These are phyloP conservation scores for Silvanus unidentatus DNA, from an alignment of 2,888 invertebrate genomes.

Conservation along the genomic window DNA sequence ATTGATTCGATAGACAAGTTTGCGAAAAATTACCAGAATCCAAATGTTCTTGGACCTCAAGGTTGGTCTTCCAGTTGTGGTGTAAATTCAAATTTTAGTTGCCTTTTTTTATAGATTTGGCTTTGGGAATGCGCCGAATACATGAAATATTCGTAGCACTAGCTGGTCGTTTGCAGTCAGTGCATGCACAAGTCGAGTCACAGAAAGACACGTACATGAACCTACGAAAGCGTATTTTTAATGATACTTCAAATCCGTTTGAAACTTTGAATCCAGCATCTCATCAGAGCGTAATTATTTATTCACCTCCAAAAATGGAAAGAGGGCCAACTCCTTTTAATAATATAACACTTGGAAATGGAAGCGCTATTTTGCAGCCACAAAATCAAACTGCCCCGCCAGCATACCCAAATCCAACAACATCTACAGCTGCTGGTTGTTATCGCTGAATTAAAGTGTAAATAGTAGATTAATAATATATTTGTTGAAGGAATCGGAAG, in stretches of 20 bases:
- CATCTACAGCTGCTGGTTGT: conserved; percentile 4
- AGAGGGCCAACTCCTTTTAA: conserved; percentile 61
- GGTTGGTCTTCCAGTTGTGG: conserved; percentile 41
- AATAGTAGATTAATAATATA: conserved; percentile 1
- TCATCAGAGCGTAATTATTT: conserved; percentile 31
- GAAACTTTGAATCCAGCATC: conserved; percentile 37
- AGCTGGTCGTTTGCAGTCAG: conserved; percentile 79
- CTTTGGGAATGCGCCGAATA: conserved; percentile 70
- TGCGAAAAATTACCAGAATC: conserved; percentile 60
- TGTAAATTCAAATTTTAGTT: background rate
- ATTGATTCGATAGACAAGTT: conserved; percentile 69
- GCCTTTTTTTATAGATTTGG: conserved; percentile 57
- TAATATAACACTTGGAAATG: conserved; percentile 26
- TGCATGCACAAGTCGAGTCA: conserved; percentile 70
- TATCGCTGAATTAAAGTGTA: background rate
- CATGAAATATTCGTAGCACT: conserved; percentile 82
- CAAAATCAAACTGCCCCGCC: conserved; percentile 29
- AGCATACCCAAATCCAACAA: conserved; percentile 40
- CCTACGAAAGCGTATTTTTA: conserved; percentile 68
- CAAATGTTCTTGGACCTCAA: conserved; percentile 61
- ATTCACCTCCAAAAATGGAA: conserved; percentile 47
- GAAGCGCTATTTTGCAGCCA: conserved; percentile 36
- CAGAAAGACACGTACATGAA: conserved; percentile 83
- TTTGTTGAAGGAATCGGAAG: background rate
- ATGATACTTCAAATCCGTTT: conserved; percentile 74